Conservation (phyloP, 2,888 invertebrate genomes). For the Tetropium fuscum region DNA sequence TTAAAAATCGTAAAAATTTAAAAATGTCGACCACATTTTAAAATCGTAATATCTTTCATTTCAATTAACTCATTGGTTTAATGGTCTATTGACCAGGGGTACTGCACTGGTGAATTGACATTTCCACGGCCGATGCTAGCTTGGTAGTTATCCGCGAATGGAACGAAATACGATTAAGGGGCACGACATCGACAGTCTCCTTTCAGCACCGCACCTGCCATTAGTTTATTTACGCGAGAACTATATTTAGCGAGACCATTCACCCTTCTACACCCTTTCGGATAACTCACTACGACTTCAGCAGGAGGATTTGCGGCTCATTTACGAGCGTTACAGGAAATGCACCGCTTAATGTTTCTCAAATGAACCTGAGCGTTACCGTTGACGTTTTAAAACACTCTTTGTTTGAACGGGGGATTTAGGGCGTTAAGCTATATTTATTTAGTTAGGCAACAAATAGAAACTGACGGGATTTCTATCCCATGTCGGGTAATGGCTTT, state of each 20-base stretch:
- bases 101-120: background rate
- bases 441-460: background rate
- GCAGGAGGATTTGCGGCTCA: slow-evolving; percentile 47
- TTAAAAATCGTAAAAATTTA: no score
- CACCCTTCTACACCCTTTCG: slow-evolving; percentile 47
- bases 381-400: slow-evolving; percentile 17
- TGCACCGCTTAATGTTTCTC: slow-evolving; percentile 44
- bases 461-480: no score
- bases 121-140: slow-evolving; percentile 12
- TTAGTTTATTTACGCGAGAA: slow-evolving; percentile 51
- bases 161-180: slow-evolving; percentile 6
- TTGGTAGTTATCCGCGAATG: slow-evolving; percentile 23
- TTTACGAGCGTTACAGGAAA: slow-evolving; percentile 51
- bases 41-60: no score
- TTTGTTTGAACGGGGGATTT: slow-evolving; percentile 14
- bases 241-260: slow-evolving; percentile 52
- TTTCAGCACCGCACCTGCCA: slow-evolving; percentile 55
- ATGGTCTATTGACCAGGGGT: no score
- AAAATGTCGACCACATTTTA: no score
- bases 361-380: slow-evolving; percentile 30
- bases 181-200: slow-evolving; percentile 34
- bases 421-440: background rate
- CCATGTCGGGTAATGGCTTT: no score
- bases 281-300: slow-evolving; percentile 35
- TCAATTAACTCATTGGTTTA: no score